Evolutionary conservation across 2,113 vertebrate species (phyloP).

Genomic region (Sitta europaea): DNA sequence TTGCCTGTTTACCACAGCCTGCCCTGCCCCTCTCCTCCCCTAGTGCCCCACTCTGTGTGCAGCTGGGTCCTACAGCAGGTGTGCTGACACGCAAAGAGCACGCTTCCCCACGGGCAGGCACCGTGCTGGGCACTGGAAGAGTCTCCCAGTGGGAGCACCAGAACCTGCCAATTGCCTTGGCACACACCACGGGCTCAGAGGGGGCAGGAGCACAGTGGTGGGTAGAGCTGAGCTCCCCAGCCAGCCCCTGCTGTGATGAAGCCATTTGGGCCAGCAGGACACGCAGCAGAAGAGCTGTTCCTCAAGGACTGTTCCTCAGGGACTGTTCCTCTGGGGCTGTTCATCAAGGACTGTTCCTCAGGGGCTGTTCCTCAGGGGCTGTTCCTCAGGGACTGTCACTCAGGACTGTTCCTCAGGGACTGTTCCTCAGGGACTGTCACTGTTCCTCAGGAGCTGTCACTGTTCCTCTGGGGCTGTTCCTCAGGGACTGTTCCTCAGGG

Average conservation of each 20-base stretch:
- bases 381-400: too few relatives aligned
- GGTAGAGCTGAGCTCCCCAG: neutral
- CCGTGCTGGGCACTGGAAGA: neutral
- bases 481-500: too few relatives aligned
- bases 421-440: too few relatives aligned
- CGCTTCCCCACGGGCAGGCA: neutral
- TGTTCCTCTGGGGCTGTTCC: too few relatives aligned
- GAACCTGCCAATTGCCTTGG: neutral
- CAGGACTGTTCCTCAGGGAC: neutral
- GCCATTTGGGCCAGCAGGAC: slow-evolving; percentile 3
- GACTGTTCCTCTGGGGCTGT: too few relatives aligned
- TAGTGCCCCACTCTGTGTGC: accelerated
- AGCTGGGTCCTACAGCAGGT: neutral
- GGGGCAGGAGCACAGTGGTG: neutral
- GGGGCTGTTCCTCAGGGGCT: too few relatives aligned
- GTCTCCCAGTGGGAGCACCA: neutral
- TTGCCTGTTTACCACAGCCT: neutral
- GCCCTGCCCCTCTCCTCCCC: neutral
- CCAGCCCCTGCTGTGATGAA: neutral
- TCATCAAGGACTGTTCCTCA: too few relatives aligned
- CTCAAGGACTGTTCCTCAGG: too few relatives aligned
- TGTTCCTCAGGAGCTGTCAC: too few relatives aligned
- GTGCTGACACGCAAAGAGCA: neutral
- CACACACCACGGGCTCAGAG: neutral
- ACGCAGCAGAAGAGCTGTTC: too few relatives aligned